phyloP scores from a whole-genome alignment of 2,797 vertebrate genomes.

The Acanthiza pusilla region DNA sequence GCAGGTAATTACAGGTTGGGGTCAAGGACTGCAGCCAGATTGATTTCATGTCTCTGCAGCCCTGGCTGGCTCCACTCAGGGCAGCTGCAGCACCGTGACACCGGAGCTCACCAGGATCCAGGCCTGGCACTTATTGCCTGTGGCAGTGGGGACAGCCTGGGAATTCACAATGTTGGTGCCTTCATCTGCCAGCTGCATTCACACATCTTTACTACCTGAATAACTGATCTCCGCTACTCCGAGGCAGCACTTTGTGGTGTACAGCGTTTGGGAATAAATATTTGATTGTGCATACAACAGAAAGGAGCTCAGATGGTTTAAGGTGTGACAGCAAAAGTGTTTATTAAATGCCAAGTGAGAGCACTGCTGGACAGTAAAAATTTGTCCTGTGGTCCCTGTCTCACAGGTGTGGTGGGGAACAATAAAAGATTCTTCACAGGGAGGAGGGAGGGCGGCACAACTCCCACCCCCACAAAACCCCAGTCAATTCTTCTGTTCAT shows the following conservation, averaged over 20 bases:
- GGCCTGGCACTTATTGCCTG: slow-evolving; percentile 76
- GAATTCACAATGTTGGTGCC: slow-evolving; percentile 67
- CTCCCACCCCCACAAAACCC: neutral
- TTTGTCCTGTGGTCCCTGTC: neutral
- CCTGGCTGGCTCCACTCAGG: slow-evolving; percentile 71
- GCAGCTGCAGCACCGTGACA: slow-evolving; percentile 77
- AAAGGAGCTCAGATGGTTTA: slow-evolving; percentile 61
- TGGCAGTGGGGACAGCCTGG: slow-evolving; percentile 73
- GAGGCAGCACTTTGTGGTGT: slow-evolving; percentile 48
- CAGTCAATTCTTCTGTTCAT: neutral
- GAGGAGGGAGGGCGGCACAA: neutral
- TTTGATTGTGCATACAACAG: slow-evolving; percentile 63
- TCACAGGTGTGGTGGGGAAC: slow-evolving; percentile 31
- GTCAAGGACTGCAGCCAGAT: slow-evolving; percentile 80
- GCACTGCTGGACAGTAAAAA: neutral
- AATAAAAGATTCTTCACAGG: neutral
- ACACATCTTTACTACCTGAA: slow-evolving; percentile 79
- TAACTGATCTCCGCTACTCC: slow-evolving; percentile 60
- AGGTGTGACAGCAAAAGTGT: slow-evolving; percentile 64
- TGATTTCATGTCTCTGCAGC: slow-evolving; percentile 86
- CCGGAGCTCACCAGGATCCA: slow-evolving; percentile 68
- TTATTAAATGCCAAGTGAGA: slow-evolving; percentile 54
- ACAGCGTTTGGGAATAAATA: slow-evolving; percentile 69
- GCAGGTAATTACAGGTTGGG: slow-evolving; percentile 89
- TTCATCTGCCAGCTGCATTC: slow-evolving; percentile 76